phyloP scores from a whole-genome alignment of 1,140 invertebrate species.

The Leptinotarsa texana region DNA sequence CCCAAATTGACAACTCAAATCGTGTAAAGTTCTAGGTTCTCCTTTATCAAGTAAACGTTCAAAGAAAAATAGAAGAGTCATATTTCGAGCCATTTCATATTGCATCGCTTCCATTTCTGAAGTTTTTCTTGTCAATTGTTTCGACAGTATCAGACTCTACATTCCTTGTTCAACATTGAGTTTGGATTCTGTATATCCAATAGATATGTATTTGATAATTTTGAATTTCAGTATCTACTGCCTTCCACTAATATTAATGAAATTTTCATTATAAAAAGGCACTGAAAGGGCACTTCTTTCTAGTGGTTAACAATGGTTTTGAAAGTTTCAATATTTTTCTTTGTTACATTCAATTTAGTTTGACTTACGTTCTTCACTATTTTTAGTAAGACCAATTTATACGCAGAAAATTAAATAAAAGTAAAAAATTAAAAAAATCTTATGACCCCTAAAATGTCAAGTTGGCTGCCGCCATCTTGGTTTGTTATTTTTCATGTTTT shows the following conservation, averaged over 20 bases:
- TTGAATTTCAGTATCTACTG: neutral
- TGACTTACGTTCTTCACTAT: conserved; percentile 6
- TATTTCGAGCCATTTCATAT: conserved; percentile 90
- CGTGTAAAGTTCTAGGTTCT: conserved; percentile 90
- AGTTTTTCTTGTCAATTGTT: neutral
- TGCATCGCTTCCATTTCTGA: conserved; percentile 83
- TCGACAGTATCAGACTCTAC: neutral
- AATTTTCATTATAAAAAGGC: neutral
- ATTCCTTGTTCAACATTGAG: neutral
- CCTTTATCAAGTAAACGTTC: conserved; percentile 93
- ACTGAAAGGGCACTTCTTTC: conserved; percentile 5
- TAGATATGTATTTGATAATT: neutral
- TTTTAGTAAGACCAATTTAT: neutral
- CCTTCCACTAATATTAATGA: neutral
- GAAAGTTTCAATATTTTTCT: neutral
- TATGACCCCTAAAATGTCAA: conserved; percentile 47
- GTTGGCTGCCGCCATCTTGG: conserved; percentile 53
- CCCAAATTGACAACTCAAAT: conserved; percentile 95
- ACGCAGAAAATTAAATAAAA: conserved; percentile 36
- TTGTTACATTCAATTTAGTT: conserved; percentile 20
- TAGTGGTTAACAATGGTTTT: neutral
- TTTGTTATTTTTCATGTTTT: no score
- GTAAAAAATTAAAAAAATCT: conserved; percentile 43
- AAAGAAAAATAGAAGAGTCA: conserved; percentile 94
- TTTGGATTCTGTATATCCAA: neutral